Base-by-base conservation (phyloP, 1,140 invertebrate genomes). In the Drosophila tsacasi region DNA sequence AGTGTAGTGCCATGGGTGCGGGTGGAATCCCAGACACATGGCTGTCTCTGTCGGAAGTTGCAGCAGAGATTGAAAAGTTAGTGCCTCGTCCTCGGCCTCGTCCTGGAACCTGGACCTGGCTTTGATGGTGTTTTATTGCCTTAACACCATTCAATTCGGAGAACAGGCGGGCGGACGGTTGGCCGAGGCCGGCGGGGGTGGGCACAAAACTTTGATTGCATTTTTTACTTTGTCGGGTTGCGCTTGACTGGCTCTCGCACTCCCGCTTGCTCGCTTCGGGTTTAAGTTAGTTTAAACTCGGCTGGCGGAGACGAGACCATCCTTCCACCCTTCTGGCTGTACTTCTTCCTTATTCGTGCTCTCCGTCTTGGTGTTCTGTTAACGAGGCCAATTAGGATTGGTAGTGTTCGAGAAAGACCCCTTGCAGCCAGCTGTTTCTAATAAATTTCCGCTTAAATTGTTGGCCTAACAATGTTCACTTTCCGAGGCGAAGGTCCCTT, bases 391-490 rank as follows among this genome's bases (percentile, higher is more conserved):
- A 90, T 90, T 90, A 90, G 69, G 54, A 72, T 58, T 60, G 35
- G 69, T 37, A 32, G 69, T 60, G 27, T 58, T 65, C 40, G 25
- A 32, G 69, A 19, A 69, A 54, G 57, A 49, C 39, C 65, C 61
- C 87, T 78, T 83, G 63, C 64, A 62, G 54, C 79, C 64, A 80
- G 79, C 83, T 87, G 83, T 87, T 87, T 74, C 83, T 75, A 87
- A 90, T 89, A 90, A 89, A 90, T 85, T 90, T 89, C 78, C 85
- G 79, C 78, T 81, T 90, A 85, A 89, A 89, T 90, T 89, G 85
- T 81, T 90, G 63, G 81, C 68, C 77, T 81, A 81, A 89, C 81
- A 81, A 90, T 54, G 75, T 77, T 58, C 42, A 52, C 68, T 67
- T 72, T 30, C 39, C 39, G 7, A 37, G 17, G 32, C 46, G 32